Base-by-base conservation (phyloP, 2,888 invertebrate genomes). In the Atrina japonica region DNA sequence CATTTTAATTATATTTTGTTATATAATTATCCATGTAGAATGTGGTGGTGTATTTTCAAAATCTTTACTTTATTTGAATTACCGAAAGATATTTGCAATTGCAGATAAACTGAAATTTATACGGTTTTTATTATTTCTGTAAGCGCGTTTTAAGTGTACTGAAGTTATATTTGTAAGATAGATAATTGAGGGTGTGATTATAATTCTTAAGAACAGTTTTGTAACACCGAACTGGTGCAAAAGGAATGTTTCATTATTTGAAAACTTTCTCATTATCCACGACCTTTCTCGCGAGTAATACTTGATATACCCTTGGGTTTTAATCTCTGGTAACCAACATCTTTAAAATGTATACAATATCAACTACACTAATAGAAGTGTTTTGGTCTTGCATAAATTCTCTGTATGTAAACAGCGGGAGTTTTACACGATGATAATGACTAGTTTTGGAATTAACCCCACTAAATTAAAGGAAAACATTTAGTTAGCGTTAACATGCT, bases 341-440 rank as follows among this genome's bases (percentile, higher is more conserved):
- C 23, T 23, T 27, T 25, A 52, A 16, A 50, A 40, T 52, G 25
- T 52, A 41, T 45, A 53, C 27, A 11, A 29, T 52, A 64, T 49
- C 47, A 41, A 27, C 53, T 29, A n/a, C 27, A 41, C 64, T 67
- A 67, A 67, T 67, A 53, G 56, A 50, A 59, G 29, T 67, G 67
- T 67, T 67, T 67, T 41, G 52, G 29, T 60, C 43, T 67, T 67
- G 56, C 53, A 53, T 59, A 60, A 67, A 67, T 61, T 67, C 60
- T 30, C 58, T 40, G 53, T 50, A 52, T 41, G 60, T 30, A 60
- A 67, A 67, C 64, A 64, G 64, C 53, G 53, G 64, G 52, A 64
- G 61, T 61, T 61, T 61, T 53, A 64, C 64, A 53, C 43, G 40
- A 53, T 35, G 16, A 41, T 64, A 64, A 64, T 64, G 53, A 53